Base-by-base conservation (phyloP, 2,113 vertebrate genomes). In the Pachycephala philippinensis region DNA sequence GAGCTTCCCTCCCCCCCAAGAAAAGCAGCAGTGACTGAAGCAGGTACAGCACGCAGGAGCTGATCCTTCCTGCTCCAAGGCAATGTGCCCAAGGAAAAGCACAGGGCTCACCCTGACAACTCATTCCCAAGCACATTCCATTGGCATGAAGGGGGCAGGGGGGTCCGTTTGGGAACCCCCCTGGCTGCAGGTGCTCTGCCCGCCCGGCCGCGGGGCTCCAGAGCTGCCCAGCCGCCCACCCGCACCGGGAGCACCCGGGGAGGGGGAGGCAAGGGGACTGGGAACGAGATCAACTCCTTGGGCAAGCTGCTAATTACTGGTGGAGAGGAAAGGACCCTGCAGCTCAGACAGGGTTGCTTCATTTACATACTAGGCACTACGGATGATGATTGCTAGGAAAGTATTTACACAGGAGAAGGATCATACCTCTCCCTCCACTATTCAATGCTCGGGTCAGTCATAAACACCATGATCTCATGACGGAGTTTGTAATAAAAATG, bases 341-440 rank as follows among this genome's bases (percentile, higher is more conserved):
- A 95, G 95, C 90, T 95, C 90, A 47, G 60, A 74, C 61, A 52
- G 80, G 72, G 75, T 22, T 81, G 93, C 87, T 94, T 84, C 74
- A 79, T 95, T 95, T 95, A 85, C 89, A 74, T 87, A 87, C 92
- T 89, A 97, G 95, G 92, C 97, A 97, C 97, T 96, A 95, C 79
- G 94, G 92, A 84, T 72, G 86, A 87, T 83, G 90, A 90, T 96
- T 95, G 96, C 80, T 94, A 90, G 80, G 91, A 83, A 91, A 61
- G 54, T 92, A 96, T 97, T 95, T 95, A 97, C 95, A 95, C 40
- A 61, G 83, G 54, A 80, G 77, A 45, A 94, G 87, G 83, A 68
- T 78, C 42, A 11, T 22, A n/a, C 27, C 35, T 66, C 89, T 81
- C 71, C 82, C 50, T 93, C 57, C 56, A 33, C 21, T 91, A 87